Conservation (phyloP, 2,888 invertebrate genomes). For the Xanthorhoe designata region DNA sequence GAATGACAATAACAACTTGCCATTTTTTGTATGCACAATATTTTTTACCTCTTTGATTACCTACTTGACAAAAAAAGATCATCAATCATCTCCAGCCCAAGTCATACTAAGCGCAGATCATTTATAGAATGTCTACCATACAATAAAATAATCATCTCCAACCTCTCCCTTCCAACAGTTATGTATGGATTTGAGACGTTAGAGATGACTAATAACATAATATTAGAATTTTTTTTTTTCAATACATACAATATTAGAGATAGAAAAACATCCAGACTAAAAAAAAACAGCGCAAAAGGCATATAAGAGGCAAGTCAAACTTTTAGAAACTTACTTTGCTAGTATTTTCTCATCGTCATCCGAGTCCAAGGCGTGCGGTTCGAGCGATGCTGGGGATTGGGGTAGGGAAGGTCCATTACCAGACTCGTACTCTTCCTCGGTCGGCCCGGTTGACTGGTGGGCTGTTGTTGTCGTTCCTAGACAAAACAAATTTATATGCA, state of each 20-base stretch:
- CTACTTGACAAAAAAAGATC: background rate
- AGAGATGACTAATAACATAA: too few species aligned
- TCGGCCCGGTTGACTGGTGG: constrained; percentile 71
- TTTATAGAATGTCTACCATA: too few species aligned
- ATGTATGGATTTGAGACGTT: too few species aligned
- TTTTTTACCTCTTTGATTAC: background rate
- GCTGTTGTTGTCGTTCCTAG: constrained; percentile 49
- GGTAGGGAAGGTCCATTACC: constrained; percentile 98
- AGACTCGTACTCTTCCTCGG: constrained; percentile 97
- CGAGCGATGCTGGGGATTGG: constrained; percentile 96
- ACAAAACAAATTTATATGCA: constrained; percentile 1
- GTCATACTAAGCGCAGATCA: too few species aligned
- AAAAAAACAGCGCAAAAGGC: too few species aligned
- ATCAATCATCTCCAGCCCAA: background rate
- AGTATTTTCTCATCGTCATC: constrained; percentile 92
- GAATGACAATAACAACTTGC: constrained; percentile 4
- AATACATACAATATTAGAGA: too few species aligned
- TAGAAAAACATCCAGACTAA: too few species aligned
- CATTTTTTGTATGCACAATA: background rate
- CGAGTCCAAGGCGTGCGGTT: constrained; percentile 92
- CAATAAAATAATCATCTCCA: too few species aligned
- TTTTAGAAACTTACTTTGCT: constrained; percentile 70
- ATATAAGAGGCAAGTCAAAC: background rate
- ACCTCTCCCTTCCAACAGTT: too few species aligned
- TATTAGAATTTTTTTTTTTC: too few species aligned